A percentile compares a stretch with the other conserved stretches of the same genome.
These are phyloP conservation scores for Calameuta filiformis DNA, from an alignment of 2,888 invertebrate species.

Conservation along the genomic window DNA sequence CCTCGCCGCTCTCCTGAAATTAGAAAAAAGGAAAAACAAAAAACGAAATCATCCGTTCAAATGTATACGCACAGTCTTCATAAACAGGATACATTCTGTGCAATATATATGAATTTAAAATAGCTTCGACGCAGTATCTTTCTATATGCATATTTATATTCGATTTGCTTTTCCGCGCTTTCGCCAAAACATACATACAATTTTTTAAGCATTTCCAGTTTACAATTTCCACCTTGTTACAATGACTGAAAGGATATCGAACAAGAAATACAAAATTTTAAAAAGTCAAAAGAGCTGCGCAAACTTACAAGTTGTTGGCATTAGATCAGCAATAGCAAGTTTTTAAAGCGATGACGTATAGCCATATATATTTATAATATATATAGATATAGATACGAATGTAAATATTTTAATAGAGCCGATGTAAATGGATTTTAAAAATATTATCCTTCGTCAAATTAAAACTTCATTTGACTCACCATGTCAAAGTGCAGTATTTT, in stretches of 20 bases:
- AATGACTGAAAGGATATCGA: too few species aligned
- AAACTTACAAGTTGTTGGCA: neutral
- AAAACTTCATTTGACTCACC: conserved; percentile 71
- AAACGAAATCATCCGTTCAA: neutral
- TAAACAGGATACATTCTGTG: conserved; percentile 27
- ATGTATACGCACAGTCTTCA: conserved; percentile 14
- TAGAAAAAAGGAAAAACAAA: conserved; percentile 20
- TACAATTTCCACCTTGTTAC: too few species aligned
- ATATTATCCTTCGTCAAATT: neutral
- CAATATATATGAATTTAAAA: conserved; percentile 6
- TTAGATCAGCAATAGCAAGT: neutral
- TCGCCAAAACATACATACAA: neutral
- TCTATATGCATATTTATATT: neutral
- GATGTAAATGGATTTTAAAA: neutral
- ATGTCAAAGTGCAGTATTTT: conserved; percentile 85
- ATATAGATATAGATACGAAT: neutral
- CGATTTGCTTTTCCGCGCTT: neutral
- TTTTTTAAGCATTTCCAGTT: neutral
- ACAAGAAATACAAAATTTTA: neutral
- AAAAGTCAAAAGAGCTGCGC: neutral
- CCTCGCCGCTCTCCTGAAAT: conserved; percentile 68
- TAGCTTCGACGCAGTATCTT: conserved; percentile 36
- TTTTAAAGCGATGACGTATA: neutral
- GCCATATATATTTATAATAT: neutral
- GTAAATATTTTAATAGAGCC: neutral